Percentiles rank a stretch among this genome's conserved stretches.
phyloP scores from a whole-genome alignment of 2,888 invertebrate genomes.

The Drosophila lacicola region DNA sequence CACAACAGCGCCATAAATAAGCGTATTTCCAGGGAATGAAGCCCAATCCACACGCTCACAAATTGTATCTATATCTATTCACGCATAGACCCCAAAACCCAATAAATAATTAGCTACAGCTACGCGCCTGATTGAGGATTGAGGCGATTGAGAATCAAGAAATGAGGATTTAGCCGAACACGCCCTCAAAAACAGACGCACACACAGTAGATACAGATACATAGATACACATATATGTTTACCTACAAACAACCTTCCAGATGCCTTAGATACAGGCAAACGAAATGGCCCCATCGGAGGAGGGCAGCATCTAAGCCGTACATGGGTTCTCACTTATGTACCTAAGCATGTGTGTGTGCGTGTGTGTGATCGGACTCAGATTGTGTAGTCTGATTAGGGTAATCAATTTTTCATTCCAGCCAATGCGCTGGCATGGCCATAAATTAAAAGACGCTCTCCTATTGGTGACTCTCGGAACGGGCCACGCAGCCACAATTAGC shows the following conservation, averaged over 20 bases:
- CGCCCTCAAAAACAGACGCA: slow-evolving; percentile 67
- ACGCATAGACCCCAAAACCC: slow-evolving; percentile 35
- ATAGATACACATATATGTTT: slow-evolving; percentile 17
- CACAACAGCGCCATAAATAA: slow-evolving; percentile 69
- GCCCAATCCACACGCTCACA: slow-evolving; percentile 23
- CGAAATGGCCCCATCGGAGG: slow-evolving; percentile 17
- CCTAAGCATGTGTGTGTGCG: slow-evolving; percentile 3
- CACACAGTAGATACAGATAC: slow-evolving; percentile 11
- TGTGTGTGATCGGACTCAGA: slow-evolving; percentile 51
- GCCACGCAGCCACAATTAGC: slow-evolving; percentile 48
- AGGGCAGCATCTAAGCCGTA: slow-evolving; percentile 46
- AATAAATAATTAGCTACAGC: slow-evolving; percentile 78
- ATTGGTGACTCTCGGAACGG: slow-evolving; percentile 57
- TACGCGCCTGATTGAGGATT: slow-evolving; percentile 47
- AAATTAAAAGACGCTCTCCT: slow-evolving; percentile 67
- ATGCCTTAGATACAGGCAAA: slow-evolving; percentile 44
- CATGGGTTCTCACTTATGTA: slow-evolving; percentile 76
- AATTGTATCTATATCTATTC: slow-evolving; percentile 77
- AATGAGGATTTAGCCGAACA: slow-evolving; percentile 41
- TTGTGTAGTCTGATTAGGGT: slow-evolving; percentile 67
- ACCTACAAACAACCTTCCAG: slow-evolving; percentile 12
- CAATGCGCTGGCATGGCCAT: slow-evolving; percentile 69
- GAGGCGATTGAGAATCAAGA: neutral
- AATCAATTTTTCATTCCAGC: slow-evolving; percentile 71
- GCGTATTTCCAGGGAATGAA: slow-evolving; percentile 69